Evolutionary conservation across 2,797 vertebrate species (phyloP).

Genomic region (Amblyraja radiata): DNA sequence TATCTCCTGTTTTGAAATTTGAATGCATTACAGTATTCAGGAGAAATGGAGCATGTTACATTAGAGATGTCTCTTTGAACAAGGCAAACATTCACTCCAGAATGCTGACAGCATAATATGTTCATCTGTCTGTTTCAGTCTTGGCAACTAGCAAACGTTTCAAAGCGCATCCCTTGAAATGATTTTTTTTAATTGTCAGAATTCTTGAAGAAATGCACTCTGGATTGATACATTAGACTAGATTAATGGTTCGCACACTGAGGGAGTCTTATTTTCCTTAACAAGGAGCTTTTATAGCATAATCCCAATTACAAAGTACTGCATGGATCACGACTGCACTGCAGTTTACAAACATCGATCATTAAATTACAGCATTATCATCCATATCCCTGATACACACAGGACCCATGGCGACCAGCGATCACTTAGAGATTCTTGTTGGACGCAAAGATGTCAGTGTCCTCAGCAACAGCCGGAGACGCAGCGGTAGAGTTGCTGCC

Average conservation of each 20-base stretch:
- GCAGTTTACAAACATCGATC: too few relatives aligned
- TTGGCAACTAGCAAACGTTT: background rate
- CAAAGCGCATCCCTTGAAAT: background rate
- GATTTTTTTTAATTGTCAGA: background rate
- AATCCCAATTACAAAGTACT: too few relatives aligned
- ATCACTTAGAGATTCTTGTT: background rate
- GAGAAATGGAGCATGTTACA: conserved; percentile 34
- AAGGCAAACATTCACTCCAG: background rate
- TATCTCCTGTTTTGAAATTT: conserved; percentile 31
- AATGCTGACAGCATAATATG: conserved; percentile 14
- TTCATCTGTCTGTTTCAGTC: background rate
- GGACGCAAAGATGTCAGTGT: background rate
- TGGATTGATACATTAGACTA: background rate
- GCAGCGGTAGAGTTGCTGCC: too few relatives aligned
- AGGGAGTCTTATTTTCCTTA: background rate
- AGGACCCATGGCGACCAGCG: too few relatives aligned
- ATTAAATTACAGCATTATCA: too few relatives aligned
- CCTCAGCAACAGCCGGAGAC: background rate
- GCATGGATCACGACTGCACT: too few relatives aligned
- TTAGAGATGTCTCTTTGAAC: conserved; percentile 4
- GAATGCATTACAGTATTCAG: conserved; percentile 3
- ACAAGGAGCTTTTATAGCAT: too few relatives aligned
- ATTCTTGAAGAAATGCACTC: background rate
- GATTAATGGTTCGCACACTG: background rate
- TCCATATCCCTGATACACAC: too few relatives aligned